These are phyloP conservation scores for Drosophila nikananu DNA, from an alignment of 1,140 invertebrate genomes.

Conservation along the genomic window DNA sequence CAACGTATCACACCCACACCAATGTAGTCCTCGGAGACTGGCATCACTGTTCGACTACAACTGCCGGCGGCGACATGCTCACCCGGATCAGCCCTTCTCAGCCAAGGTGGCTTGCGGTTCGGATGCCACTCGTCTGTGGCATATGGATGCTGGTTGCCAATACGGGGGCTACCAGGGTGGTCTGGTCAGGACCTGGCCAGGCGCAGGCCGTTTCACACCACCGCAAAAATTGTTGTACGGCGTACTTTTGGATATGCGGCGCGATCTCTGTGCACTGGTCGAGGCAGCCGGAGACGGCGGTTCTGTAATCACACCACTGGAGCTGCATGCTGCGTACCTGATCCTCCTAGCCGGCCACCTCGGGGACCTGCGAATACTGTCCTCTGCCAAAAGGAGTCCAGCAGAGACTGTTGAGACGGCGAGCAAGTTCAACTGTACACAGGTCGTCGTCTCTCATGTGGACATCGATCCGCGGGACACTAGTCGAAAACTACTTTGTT, in stretches of 20 bases:
- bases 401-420: constrained; percentile 5
- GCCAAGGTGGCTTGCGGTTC: background rate
- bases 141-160: constrained; percentile 49
- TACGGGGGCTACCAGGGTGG: constrained; percentile 55
- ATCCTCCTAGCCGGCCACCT: constrained; percentile 32
- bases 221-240: constrained; percentile 54
- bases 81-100: constrained; percentile 17
- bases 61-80: constrained; percentile 21
- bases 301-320: constrained; percentile 20
- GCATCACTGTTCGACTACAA: constrained; percentile 28
- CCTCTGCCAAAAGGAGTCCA: background rate
- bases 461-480: constrained; percentile 22
- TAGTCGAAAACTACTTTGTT: constrained; percentile 11
- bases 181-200: constrained; percentile 53
- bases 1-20: background rate
- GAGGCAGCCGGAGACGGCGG: background rate
- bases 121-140: constrained; percentile 15
- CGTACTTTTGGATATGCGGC: constrained; percentile 42
- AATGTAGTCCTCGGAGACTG: constrained; percentile 14
- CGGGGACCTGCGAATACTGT: constrained; percentile 23
- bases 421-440: constrained; percentile 24
- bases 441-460: constrained; percentile 38
- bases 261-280: constrained; percentile 33
- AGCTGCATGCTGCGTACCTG: constrained; percentile 43
- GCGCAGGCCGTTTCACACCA: constrained; percentile 41